Evolutionary conservation across 2,113 vertebrate species (phyloP).

Genomic region (Pluvialis apricaria): DNA sequence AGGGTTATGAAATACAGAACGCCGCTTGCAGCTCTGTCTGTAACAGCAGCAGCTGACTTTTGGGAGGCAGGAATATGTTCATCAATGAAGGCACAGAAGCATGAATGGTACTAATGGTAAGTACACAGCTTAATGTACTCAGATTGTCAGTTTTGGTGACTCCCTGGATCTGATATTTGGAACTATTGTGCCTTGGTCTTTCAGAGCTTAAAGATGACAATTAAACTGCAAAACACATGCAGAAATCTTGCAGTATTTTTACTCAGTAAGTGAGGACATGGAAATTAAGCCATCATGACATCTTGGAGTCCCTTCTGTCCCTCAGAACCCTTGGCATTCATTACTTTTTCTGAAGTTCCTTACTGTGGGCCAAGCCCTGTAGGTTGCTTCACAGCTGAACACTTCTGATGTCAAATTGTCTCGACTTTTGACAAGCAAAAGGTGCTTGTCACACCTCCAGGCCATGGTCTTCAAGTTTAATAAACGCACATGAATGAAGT

Average conservation of each 20-base stretch:
- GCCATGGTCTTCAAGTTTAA: neutral
- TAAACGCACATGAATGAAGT: neutral
- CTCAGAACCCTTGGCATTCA: neutral
- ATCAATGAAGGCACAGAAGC: slow-evolving; percentile 1
- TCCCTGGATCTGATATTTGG: neutral
- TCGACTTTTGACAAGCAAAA: neutral
- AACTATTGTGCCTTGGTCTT: neutral
- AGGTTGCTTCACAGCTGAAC: neutral
- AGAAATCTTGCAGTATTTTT: neutral
- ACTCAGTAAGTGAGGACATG: neutral
- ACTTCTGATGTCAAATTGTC: neutral
- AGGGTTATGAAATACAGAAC: neutral
- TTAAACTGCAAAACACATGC: neutral
- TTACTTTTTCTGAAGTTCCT: neutral
- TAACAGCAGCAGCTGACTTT: neutral
- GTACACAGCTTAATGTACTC: neutral
- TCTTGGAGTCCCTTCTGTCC: neutral
- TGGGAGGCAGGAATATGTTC: neutral
- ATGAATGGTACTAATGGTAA: slow-evolving; percentile 1
- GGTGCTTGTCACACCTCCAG: neutral
- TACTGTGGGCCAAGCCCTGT: neutral
- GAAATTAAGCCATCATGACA: neutral
- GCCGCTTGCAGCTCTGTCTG: neutral
- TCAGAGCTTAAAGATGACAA: neutral
- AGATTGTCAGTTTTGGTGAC: neutral